Conservation (phyloP, 1,140 invertebrate species). For the Platyura marginata region DNA sequence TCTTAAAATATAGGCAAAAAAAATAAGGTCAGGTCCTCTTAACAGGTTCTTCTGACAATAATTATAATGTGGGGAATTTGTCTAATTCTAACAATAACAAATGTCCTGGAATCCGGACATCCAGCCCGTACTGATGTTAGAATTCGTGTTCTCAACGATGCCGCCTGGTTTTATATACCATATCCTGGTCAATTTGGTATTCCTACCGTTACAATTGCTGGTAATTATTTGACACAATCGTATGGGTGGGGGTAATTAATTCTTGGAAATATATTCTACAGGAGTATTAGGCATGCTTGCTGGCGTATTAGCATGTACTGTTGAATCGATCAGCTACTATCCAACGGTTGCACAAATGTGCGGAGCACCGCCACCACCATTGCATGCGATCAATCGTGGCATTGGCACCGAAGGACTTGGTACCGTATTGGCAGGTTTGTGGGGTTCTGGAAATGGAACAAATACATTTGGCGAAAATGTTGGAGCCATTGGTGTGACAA, state of each 20-base stretch:
- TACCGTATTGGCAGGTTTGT: constrained; percentile 60
- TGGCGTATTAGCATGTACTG: constrained; percentile 63
- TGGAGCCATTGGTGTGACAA: constrained; percentile 64
- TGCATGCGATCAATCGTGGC: constrained; percentile 73
- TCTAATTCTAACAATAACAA: constrained; percentile 47
- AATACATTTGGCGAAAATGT: constrained; percentile 83
- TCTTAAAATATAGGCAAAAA: too few relatives aligned
- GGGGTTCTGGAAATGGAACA: constrained; percentile 70
- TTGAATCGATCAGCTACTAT: constrained; percentile 80
- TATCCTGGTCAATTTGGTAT: constrained; percentile 80
- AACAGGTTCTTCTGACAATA: constrained; percentile 70
- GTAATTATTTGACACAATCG: too few relatives aligned
- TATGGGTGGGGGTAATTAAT: neutral
- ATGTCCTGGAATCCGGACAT: constrained; percentile 44
- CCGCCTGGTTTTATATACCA: constrained; percentile 68
- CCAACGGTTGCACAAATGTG: constrained; percentile 70
- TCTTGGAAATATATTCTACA: constrained; percentile 18
- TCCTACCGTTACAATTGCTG: constrained; percentile 42
- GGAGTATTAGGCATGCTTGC: constrained; percentile 69
- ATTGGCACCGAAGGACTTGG: constrained; percentile 71
- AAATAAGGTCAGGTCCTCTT: too few relatives aligned
- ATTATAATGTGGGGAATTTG: constrained; percentile 63
- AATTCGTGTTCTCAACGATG: constrained; percentile 45
- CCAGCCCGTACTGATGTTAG: constrained; percentile 62
- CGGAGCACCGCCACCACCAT: constrained; percentile 61